Evolutionary conservation across 2,113 vertebrate genomes (phyloP), one percentile per base, ranked within the genome.

Genomic region (Mus spicilegus): DNA sequence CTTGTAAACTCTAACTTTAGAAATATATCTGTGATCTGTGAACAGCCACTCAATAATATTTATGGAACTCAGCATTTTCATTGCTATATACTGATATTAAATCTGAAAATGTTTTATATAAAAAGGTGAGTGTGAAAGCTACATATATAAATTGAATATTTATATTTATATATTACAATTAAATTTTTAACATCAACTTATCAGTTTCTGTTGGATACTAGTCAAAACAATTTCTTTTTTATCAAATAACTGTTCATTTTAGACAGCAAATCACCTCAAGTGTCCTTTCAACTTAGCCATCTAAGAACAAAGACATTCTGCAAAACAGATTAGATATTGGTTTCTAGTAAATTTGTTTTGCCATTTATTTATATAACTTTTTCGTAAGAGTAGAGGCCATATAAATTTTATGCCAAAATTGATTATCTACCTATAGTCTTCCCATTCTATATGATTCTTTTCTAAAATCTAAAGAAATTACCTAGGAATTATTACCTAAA

Each of bases 301-400:
- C 28, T 82, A 93, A 90, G 11, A 82, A n/a, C 8, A 87, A 61
- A 80, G 17, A 3, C 0, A 42, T 61, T 4, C 1, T 30, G 51
- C 61, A 96, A 94, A 17, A 88, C 36, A 36, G 28, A 46, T 91
- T 85, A 72, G 22, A 93, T 49, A 70, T 86, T 93, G 24, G 6
- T 90, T 90, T 88, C 26, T 92, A 63, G 5, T 88, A 80, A 77
- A 65, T 95, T 84, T 1, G 94, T 91, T 88, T 91, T 54, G 87
- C 10, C 33, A 58, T 17, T 22, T 89, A 51, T 76, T 91, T 81
- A 33, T 33, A 67, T 49, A 33, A 24, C 1, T 33, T 65, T 67
- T 78, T 33, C 4, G 81, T 90, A 28, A 95, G 26, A 92, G 28
- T 9, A 96, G 7, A 39, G 20, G 3, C 67, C 70, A 88, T 73